Conservation (phyloP, 2,797 vertebrate genomes). For the Balearica regulorum region DNA sequence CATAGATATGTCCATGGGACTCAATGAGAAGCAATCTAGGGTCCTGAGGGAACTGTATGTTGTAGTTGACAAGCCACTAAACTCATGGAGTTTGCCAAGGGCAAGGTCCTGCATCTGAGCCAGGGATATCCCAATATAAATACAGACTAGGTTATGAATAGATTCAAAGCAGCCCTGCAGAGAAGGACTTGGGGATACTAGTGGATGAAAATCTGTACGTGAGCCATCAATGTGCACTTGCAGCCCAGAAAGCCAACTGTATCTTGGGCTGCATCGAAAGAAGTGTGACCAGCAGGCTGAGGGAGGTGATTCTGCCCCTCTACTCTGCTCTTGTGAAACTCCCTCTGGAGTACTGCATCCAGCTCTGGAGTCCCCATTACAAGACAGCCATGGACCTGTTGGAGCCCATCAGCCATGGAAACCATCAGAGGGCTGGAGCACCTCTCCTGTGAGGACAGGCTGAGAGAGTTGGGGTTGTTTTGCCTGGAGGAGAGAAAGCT, state of each 20-base stretch:
- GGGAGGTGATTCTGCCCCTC: not conserved
- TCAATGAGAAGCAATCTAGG: not conserved
- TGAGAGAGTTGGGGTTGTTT: too few species aligned
- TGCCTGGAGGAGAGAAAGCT: too few species aligned
- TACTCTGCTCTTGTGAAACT: not conserved
- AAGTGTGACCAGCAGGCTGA: not conserved
- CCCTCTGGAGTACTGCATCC: not conserved
- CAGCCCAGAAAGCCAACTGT: not conserved
- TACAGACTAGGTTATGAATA: not conserved
- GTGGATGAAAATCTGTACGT: not conserved
- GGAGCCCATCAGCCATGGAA: too few species aligned
- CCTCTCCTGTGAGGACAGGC: too few species aligned
- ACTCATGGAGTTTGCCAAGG: not conserved
- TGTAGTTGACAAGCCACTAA: not conserved
- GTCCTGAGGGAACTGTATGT: not conserved
- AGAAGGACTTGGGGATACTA: not conserved
- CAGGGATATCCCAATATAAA: not conserved
- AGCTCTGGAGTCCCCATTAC: not conserved
- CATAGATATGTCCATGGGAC: not conserved
- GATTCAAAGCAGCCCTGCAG: not conserved
- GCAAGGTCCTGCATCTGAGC: not conserved
- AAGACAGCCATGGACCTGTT: too few species aligned
- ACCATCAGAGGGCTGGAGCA: too few species aligned
- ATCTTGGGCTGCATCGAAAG: not conserved
- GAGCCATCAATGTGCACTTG: not conserved